These are phyloP conservation scores for Hyphantria cunea DNA, from an alignment of 1,140 invertebrate genomes.

Conservation along the genomic window DNA sequence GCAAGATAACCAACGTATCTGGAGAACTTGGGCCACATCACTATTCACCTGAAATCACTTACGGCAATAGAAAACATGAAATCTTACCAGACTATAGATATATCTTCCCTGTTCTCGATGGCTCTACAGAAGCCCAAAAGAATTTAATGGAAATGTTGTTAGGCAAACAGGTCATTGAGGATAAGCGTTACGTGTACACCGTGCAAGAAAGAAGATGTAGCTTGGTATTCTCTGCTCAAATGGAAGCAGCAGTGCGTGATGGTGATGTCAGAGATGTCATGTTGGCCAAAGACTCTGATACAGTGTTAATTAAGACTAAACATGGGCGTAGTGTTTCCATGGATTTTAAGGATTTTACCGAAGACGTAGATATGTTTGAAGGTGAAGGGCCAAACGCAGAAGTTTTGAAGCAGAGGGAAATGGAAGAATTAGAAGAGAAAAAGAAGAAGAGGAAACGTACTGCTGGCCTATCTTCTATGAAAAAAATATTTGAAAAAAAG, in stretches of 20 bases:
- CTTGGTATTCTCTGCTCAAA: conserved; percentile 87
- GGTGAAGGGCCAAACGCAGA: conserved; percentile 85
- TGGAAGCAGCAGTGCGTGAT: conserved; percentile 89
- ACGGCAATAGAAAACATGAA: conserved; percentile 85
- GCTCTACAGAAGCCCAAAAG: conserved; percentile 84
- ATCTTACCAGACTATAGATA: conserved; percentile 88
- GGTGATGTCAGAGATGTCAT: conserved; percentile 90
- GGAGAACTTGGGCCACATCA: conserved; percentile 83
- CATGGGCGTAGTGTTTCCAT: conserved; percentile 88
- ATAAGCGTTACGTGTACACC: conserved; percentile 87
- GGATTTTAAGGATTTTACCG: conserved; percentile 85
- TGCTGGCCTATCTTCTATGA: conserved; percentile 83
- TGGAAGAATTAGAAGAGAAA: conserved; percentile 81
- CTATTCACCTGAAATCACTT: conserved; percentile 82
- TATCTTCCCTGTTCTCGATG: conserved; percentile 87
- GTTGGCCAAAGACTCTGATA: conserved; percentile 88
- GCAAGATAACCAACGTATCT: conserved; percentile 85
- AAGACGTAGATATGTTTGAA: conserved; percentile 84
- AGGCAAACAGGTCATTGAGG: conserved; percentile 83
- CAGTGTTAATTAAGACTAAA: conserved; percentile 87
- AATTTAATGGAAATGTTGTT: conserved; percentile 83
- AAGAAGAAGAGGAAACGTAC: conserved; percentile 84
- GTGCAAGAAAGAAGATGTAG: conserved; percentile 88
- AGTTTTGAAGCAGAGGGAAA: conserved; percentile 84
- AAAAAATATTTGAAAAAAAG: conserved; percentile 90